Conservation (phyloP, 2,113 vertebrate genomes). For the Solenodon paradoxus region DNA sequence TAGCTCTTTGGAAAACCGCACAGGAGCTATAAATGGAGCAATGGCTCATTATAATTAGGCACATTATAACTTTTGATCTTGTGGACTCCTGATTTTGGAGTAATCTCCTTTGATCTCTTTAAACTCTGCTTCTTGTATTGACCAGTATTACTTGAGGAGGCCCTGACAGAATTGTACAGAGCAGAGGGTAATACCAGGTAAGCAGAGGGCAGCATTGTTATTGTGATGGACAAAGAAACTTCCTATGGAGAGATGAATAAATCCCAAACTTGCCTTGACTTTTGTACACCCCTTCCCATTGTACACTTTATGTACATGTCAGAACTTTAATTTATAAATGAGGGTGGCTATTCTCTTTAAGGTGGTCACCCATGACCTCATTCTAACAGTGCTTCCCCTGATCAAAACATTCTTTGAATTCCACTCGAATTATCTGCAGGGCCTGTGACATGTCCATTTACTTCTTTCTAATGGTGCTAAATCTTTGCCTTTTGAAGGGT, state of each 20-base stretch:
- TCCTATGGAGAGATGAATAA: not conserved
- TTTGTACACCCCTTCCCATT: not conserved
- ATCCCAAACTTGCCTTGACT: not conserved
- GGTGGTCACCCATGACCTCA: not conserved
- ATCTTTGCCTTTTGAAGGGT: not conserved
- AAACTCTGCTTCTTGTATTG: not conserved
- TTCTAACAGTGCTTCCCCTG: not conserved
- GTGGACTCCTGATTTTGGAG: not conserved
- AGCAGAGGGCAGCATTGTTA: not conserved
- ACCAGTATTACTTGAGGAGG: not conserved
- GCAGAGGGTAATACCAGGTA: not conserved
- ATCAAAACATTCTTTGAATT: slow-evolving; percentile 29
- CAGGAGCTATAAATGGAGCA: not conserved
- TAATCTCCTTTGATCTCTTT: not conserved
- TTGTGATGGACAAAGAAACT: not conserved
- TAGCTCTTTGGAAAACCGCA: not conserved
- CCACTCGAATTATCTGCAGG: not conserved
- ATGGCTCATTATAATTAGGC: not conserved
- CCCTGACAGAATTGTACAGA: not conserved
- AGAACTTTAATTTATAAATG: not conserved
- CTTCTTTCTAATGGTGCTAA: not conserved
- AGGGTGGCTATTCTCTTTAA: not conserved
- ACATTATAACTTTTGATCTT: not conserved
- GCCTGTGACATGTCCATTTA: not conserved
- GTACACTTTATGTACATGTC: not conserved